Evolutionary conservation across 1,140 invertebrate genomes (phyloP).

Genomic region (Macrocentrus cingulum): DNA sequence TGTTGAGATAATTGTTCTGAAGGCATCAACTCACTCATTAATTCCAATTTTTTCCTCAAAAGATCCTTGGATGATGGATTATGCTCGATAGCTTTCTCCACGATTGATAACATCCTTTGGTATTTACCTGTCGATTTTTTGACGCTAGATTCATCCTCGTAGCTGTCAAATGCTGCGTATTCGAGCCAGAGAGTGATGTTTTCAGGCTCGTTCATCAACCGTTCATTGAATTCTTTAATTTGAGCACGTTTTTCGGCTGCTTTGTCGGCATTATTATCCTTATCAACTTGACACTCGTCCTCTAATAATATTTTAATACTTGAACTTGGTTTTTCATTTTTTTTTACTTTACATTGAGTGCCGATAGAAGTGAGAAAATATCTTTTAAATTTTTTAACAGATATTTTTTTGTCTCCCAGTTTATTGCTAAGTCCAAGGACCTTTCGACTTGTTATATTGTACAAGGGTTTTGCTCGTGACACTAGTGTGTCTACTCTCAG

Average conservation of each 20-base stretch:
- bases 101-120: constrained; percentile 61
- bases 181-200: constrained; percentile 62
- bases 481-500: constrained; percentile 55
- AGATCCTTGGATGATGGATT: constrained; percentile 58
- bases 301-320: constrained; percentile 41
- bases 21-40: constrained; percentile 58
- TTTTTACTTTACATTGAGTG: constrained; percentile 36
- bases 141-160: constrained; percentile 35
- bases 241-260: constrained; percentile 54
- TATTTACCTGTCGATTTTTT: constrained; percentile 43
- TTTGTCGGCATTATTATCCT: constrained; percentile 37
- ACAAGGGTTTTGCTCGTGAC: constrained; percentile 55
- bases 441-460: constrained; percentile 40
- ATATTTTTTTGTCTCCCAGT: no score
- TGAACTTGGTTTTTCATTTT: constrained; percentile 38
- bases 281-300: constrained; percentile 24
- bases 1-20: constrained; percentile 56
- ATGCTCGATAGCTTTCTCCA: constrained; percentile 60
- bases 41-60: constrained; percentile 55
- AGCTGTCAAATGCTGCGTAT: constrained; percentile 64
- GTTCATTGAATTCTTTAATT: constrained; percentile 60
- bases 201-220: constrained; percentile 54
- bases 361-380: constrained; percentile 41
- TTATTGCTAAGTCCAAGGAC: constrained; percentile 45
- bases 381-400: constrained; percentile 41